Evolutionary conservation across 2,797 vertebrate species (phyloP).

Genomic region (Gorsachius magnificus): DNA sequence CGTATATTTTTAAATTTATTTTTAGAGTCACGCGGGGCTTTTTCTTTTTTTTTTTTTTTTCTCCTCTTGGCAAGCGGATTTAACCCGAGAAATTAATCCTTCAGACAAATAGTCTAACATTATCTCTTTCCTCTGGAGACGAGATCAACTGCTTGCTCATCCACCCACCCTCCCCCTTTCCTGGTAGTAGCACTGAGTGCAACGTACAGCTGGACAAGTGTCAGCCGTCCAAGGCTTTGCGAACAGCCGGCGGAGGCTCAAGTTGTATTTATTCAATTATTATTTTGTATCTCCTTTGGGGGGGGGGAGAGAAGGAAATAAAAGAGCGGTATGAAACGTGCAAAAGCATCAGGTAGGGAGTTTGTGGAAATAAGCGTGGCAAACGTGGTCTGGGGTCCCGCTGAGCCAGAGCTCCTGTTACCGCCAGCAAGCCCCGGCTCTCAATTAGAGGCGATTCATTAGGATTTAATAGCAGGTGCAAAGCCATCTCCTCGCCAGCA

Average conservation of each 20-base stretch:
- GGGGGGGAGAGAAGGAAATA: too few species aligned
- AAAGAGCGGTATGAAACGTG: neutral
- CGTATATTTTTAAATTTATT: neutral
- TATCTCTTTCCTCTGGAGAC: conserved; percentile 40
- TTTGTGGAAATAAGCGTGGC: neutral
- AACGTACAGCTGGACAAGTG: conserved; percentile 13
- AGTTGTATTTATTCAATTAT: neutral
- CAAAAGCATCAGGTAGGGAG: neutral
- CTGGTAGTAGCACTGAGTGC: neutral
- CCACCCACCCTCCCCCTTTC: neutral
- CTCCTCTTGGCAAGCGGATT: neutral
- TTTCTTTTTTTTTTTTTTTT: neutral
- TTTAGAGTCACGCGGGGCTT: neutral
- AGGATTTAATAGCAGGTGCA: conserved; percentile 70
- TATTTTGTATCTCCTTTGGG: neutral
- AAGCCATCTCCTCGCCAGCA: neutral
- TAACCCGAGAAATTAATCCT: neutral
- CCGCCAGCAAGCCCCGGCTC: neutral
- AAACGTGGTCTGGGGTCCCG: neutral
- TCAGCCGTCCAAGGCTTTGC: neutral
- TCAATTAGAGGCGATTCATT: neutral
- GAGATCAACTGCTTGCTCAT: neutral
- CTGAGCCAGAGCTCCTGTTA: neutral
- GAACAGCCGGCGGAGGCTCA: neutral
- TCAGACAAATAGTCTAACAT: neutral